Base-by-base conservation (phyloP, 1,140 invertebrate genomes). In the Battus philenor region DNA sequence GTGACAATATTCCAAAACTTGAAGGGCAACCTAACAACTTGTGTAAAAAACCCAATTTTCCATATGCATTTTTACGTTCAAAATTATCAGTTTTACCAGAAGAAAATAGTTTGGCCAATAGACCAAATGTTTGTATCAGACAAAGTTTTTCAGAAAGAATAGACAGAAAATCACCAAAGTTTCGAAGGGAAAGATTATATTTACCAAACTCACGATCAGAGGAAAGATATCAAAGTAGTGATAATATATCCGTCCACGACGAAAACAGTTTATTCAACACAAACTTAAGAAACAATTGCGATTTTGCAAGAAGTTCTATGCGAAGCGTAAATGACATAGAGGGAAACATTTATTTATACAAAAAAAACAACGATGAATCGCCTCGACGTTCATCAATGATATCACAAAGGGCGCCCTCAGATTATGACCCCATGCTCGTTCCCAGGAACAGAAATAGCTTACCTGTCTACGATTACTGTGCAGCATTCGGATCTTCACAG, bases 61-160 rank as follows among this genome's bases (percentile, higher is more conserved):
- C 93, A 0, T 94, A 94, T 59, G 92, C 93, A 0, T 94, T 94
- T 71, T 75, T 94, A 6, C 85, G 93, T 46, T 94, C 93, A 0
- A 91, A 91, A 45, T 61, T 94, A 8, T 92, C 92, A 0, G 92
- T 93, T 13, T 74, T 93, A 31, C 92, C 92, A 0, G 92, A 93
- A 79, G 92, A 94, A 70, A 90, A 88, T 20, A 88, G 87, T 47
- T 84, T 88, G 20, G 58, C 86, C 11, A 83, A 88, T 46, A 71
- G 79, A 47, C 68, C 69, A 8, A 71, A 22, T 16, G 38, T 72
- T 43, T 71, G 71, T 17, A 65, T 76, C 1, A 66, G 86, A 54
- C 83, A 86, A 65, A 87, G 86, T 56, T 83, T 86, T 56, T 85
- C 81, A 30, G 86, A 87, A 58, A 73, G 73, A 66, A 71, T 84